Percentiles rank a stretch among this genome's conserved stretches.
Conservation (phyloP, 2,113 vertebrate species). For the Ptyas mucosa region DNA sequence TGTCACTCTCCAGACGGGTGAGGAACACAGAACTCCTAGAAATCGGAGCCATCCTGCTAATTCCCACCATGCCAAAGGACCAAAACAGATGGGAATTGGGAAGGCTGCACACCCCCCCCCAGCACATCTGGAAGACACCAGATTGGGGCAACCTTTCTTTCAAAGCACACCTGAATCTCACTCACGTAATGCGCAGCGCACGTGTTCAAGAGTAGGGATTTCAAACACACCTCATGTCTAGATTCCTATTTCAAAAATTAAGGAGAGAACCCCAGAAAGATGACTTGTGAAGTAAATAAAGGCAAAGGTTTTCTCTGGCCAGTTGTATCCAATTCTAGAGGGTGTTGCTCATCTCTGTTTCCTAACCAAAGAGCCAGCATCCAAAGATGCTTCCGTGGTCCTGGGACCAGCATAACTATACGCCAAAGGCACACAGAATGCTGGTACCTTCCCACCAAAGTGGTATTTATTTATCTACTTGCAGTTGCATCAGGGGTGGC, state of each 20-base stretch:
- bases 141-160: background rate
- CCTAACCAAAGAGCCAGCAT: background rate
- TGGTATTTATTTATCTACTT: background rate
- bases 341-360: background rate
- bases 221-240: background rate
- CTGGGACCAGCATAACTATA: background rate
- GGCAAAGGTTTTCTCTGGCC: background rate
- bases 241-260: background rate
- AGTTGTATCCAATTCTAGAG: background rate
- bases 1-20: background rate
- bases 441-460: background rate
- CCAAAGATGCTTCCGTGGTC: background rate
- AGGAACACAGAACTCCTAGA: background rate
- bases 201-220: background rate
- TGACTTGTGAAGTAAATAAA: slow-evolving; percentile 72
- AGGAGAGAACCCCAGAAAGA: slow-evolving; percentile 35
- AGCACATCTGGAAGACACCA: background rate
- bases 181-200: background rate
- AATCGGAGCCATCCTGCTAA: background rate
- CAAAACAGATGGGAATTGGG: background rate
- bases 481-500: background rate
- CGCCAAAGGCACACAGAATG: background rate
- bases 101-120: background rate
- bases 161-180: background rate
- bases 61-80: background rate